These are phyloP conservation scores for Oostethus manadensis DNA, from an alignment of 2,113 vertebrate genomes.

Conservation along the genomic window DNA sequence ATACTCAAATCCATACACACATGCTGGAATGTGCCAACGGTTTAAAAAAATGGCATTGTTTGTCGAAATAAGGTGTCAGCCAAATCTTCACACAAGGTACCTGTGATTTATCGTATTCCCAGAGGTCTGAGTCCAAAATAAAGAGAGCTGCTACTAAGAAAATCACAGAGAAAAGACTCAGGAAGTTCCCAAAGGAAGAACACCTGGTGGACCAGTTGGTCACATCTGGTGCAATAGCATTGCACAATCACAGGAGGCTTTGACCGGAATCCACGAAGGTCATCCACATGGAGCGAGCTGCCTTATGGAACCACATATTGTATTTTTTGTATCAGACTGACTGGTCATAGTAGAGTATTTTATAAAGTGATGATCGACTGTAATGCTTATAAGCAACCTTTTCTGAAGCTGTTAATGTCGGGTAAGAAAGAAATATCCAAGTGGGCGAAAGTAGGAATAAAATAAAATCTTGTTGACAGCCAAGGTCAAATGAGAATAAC, in stretches of 20 bases:
- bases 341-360: background rate
- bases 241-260: background rate
- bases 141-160: background rate
- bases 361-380: background rate
- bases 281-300: constrained; percentile 28
- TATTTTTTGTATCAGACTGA: background rate
- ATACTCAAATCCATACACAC: constrained; percentile 33
- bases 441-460: background rate
- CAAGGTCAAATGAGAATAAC: background rate
- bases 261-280: constrained; percentile 31
- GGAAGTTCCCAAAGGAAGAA: constrained; percentile 35
- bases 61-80: constrained; percentile 17
- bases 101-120: constrained; percentile 28
- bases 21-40: constrained; percentile 23
- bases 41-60: constrained; percentile 47
- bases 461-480: background rate
- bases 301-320: background rate
- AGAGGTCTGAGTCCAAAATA: constrained; percentile 34
- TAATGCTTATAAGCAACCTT: background rate
- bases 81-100: constrained; percentile 17
- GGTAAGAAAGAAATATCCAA: background rate
- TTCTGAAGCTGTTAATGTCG: background rate
- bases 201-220: constrained; percentile 32
- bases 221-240: constrained; percentile 28
- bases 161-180: constrained; percentile 18